A percentile compares a stretch with the other conserved stretches of the same genome.
phyloP scores from a whole-genome alignment of 2,797 vertebrate species.

The Rallus crepitans region DNA sequence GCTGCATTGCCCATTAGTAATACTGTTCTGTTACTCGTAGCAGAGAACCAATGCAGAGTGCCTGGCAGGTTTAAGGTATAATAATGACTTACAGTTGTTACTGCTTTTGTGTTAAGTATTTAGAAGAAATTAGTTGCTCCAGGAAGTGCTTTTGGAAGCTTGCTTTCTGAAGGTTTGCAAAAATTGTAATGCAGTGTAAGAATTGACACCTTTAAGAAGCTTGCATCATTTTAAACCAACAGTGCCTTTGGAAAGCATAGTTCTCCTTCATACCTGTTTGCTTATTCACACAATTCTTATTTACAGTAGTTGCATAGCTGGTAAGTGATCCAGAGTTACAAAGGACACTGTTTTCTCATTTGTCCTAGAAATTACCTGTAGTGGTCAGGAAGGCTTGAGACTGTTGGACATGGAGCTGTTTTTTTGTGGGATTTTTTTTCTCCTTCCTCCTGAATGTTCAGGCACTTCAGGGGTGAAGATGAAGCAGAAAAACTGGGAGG shows the following conservation, averaged over 20 bases:
- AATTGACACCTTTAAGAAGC: background rate
- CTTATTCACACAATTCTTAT: background rate
- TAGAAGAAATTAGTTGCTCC: background rate
- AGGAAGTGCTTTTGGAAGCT: background rate
- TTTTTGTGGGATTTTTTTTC: too few relatives aligned
- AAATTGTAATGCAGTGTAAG: background rate
- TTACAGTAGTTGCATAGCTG: background rate
- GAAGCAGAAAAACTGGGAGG: background rate
- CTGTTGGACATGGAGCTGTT: background rate
- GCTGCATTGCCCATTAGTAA: background rate
- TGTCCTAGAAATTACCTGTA: background rate
- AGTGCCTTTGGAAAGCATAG: background rate
- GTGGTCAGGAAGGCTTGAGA: background rate
- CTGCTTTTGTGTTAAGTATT: background rate
- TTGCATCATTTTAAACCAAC: background rate
- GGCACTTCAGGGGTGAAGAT: background rate
- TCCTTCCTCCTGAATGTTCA: accelerated
- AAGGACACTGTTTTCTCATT: background rate
- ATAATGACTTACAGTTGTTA: background rate
- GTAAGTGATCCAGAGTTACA: background rate
- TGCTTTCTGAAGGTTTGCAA: background rate
- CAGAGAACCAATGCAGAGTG: background rate
- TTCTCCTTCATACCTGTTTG: background rate
- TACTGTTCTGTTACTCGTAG: background rate
- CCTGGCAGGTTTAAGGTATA: background rate